These are phyloP conservation scores for Bursaphelenchus okinawaensis DNA, from an alignment of 2,888 invertebrate genomes.

Conservation along the genomic window DNA sequence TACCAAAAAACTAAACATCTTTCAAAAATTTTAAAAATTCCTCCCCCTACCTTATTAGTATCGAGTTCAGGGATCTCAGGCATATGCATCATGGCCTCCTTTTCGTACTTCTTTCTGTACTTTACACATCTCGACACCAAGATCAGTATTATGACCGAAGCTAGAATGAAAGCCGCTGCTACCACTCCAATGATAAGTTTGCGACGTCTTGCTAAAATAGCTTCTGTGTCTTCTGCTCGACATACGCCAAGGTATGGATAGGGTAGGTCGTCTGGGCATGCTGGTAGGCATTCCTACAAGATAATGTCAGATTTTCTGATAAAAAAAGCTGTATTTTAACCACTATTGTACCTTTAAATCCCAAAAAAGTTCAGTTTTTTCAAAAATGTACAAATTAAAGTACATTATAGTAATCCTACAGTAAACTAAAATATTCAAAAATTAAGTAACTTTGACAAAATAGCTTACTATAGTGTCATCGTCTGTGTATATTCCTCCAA, in stretches of 20 bases:
- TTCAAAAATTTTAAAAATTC: background rate
- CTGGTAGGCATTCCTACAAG: constrained; percentile 31
- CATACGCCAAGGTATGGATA: constrained; percentile 31
- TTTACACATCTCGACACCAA: constrained; percentile 25
- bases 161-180: constrained; percentile 3
- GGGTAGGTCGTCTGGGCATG: constrained; percentile 33
- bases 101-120: constrained; percentile 34
- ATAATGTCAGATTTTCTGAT: too few relatives aligned
- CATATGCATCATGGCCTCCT: constrained; percentile 29
- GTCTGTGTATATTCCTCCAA: constrained; percentile 20
- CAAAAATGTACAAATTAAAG: too few relatives aligned
- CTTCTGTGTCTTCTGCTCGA: constrained; percentile 29
- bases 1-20: background rate
- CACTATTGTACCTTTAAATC: too few relatives aligned
- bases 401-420: too few relatives aligned
- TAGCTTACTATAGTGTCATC: constrained; percentile 14
- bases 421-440: too few relatives aligned
- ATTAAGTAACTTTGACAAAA: too few relatives aligned
- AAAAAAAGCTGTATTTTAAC: too few relatives aligned
- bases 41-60: constrained; percentile 17
- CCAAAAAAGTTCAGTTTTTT: too few relatives aligned
- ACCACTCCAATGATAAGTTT: constrained; percentile 8
- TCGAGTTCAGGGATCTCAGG: constrained; percentile 35
- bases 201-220: constrained; percentile 12
- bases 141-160: constrained; percentile 12